Conservation (phyloP, 2,888 invertebrate genomes). For the Iphiclides podalirius region DNA sequence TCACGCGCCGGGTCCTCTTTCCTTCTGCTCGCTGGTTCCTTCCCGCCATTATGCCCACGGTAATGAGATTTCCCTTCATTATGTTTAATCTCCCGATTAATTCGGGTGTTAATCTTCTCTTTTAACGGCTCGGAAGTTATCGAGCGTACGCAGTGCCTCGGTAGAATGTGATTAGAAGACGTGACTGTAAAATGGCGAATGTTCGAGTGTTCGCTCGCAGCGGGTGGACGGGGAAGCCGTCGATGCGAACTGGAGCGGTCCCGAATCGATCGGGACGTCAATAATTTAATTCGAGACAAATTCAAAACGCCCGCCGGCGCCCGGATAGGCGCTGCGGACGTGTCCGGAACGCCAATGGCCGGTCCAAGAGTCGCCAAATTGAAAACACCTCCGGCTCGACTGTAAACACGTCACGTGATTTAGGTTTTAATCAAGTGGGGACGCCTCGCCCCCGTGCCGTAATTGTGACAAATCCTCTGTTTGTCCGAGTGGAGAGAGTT, state of each 20-base stretch:
- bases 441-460: constrained; percentile 70
- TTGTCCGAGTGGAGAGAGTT: constrained; percentile 74
- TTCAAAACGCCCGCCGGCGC: constrained; percentile 70
- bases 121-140: constrained; percentile 63
- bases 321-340: constrained; percentile 74
- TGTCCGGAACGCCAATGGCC: constrained; percentile 76
- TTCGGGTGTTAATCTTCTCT: constrained; percentile 77
- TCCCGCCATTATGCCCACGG: constrained; percentile 74
- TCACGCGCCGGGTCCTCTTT: constrained; percentile 54
- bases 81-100: constrained; percentile 81
- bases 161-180: constrained; percentile 74
- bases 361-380: constrained; percentile 74
- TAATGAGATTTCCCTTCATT: constrained; percentile 81
- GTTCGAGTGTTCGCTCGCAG: constrained; percentile 17
- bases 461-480: constrained; percentile 81
- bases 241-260: constrained; percentile 49
- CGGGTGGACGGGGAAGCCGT: constrained; percentile 32
- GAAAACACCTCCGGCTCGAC: constrained; percentile 78
- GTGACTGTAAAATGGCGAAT: constrained; percentile 47
- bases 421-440: constrained; percentile 81
- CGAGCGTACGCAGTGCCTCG: constrained; percentile 56
- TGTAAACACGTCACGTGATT: constrained; percentile 81
- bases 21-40: constrained; percentile 66
- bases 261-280: constrained; percentile 69
- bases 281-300: constrained; percentile 79